These are phyloP conservation scores for Neuroterus valhalla DNA, from an alignment of 1,140 invertebrate species.

Conservation along the genomic window DNA sequence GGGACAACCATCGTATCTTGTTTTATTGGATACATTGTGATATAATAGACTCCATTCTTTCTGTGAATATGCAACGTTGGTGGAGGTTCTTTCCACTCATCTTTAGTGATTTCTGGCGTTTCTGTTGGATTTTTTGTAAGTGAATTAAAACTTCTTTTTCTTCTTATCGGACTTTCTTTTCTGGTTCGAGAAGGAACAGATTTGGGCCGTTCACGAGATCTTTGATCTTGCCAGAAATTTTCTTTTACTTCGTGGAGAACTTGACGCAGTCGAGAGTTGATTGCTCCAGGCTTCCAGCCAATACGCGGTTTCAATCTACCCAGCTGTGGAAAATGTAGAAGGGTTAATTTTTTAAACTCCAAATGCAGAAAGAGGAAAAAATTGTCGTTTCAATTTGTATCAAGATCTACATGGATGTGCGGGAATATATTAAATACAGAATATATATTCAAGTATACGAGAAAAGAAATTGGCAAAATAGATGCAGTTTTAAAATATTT, in stretches of 20 bases:
- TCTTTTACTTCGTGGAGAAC: constrained; percentile 61
- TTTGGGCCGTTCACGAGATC: constrained; percentile 38
- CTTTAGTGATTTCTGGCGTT: constrained; percentile 39
- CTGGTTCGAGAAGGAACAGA: constrained; percentile 38
- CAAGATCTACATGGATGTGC: too few species aligned
- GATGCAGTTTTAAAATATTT: too few species aligned
- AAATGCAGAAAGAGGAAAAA: too few species aligned
- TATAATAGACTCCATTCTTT: constrained; percentile 68
- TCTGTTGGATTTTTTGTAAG: constrained; percentile 41
- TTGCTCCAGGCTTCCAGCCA: constrained; percentile 70
- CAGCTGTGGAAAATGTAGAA: not conserved
- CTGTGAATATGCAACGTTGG: constrained; percentile 66
- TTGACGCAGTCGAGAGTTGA: constrained; percentile 57
- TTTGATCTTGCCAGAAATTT: constrained; percentile 37
- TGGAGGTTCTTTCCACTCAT: constrained; percentile 55
- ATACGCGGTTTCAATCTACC: constrained; percentile 58
- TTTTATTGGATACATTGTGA: constrained; percentile 70
- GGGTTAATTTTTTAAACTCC: too few species aligned
- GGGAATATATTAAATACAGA: too few species aligned
- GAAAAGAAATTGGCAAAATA: too few species aligned
- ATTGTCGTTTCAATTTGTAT: too few species aligned
- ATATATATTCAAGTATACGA: too few species aligned
- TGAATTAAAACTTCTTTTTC: constrained; percentile 38
- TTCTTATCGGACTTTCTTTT: constrained; percentile 40
- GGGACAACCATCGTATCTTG: constrained; percentile 47